Conservation (phyloP, 2,797 vertebrate species). For the Sardinella longiceps region DNA sequence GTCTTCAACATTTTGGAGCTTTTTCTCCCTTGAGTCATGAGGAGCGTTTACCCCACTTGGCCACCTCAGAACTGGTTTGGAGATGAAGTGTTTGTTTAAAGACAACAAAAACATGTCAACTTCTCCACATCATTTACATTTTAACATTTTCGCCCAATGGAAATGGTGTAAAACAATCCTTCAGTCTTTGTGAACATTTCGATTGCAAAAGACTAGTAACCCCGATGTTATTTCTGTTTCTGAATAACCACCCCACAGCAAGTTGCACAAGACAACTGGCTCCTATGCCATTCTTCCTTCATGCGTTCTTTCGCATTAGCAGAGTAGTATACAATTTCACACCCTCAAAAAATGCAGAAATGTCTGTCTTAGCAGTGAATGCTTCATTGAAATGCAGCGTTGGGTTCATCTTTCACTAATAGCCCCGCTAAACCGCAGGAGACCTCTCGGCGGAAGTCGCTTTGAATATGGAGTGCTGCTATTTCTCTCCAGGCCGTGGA, state of each 20-base stretch:
- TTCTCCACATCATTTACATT: background rate
- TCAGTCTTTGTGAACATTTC: background rate
- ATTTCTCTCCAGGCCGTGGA: conserved; percentile 81
- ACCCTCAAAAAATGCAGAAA: background rate
- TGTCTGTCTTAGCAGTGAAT: conserved; percentile 47
- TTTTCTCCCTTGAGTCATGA: background rate
- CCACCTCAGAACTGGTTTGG: background rate
- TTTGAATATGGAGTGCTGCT: conserved; percentile 78
- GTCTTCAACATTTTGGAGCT: background rate
- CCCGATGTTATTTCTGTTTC: background rate
- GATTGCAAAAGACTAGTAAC: background rate
- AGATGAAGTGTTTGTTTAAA: background rate
- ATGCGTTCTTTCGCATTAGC: background rate
- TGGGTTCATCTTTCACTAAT: conserved; percentile 51
- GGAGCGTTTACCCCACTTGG: background rate
- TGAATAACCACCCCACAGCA: background rate
- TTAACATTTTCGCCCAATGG: too few species aligned
- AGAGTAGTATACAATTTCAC: conserved; percentile 6
- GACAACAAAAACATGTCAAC: background rate
- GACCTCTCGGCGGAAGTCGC: conserved; percentile 74
- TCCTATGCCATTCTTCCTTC: background rate
- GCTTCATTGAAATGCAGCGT: conserved; percentile 54
- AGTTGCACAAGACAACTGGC: conserved; percentile 4
- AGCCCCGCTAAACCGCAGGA: conserved; percentile 63
- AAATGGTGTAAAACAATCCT: background rate